Base-by-base conservation (phyloP, 2,113 vertebrate species). In the Nothoprocta perdicaria region DNA sequence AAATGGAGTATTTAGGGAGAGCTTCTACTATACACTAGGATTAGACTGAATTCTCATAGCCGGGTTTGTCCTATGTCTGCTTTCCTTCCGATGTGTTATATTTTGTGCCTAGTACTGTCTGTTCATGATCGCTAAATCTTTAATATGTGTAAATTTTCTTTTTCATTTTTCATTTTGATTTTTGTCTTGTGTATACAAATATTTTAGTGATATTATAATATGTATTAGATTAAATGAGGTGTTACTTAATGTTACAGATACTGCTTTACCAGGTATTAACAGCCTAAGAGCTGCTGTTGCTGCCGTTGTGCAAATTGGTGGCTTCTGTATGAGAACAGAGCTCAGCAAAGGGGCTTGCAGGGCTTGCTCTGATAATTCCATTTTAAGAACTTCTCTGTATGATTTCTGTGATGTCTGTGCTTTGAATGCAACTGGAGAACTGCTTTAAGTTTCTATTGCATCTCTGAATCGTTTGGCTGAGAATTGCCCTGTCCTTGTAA, bases 11-110 rank as follows among this genome's bases (percentile, higher is more conserved):
- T 84, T 84, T 58, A 38, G 46, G 41, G 66, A 78, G 18, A 74
- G 35, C 8, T 74, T 62, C 1, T 2, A 12, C 9, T 45, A 3
- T 0, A 0, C 68, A 12, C 21, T 57, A 35, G 12, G 10, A n/a
- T 63, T 24, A 58, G 10, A 63, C 48, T 52, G 23, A 45, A 3
- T 81, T 80, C 41, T 31, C 15, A 7, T 63, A 81, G 17, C 41
- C 45, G 52, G 12, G 9, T 63, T 84, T 72, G 26, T 55, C 26
- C 48, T n/a, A 5, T 0, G 0, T 40, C 21, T 61, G 13, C 40
- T 67, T 84, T 35, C 17, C 8, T 50, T 77, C 18, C 17, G 0
- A 0, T 46, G 0, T 33, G 12, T 9, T 75, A 5, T n/a, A 17
- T 31, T 41, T 14, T 24, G 33, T 67, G 7, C 23, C 0, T 66